Percentiles rank a stretch among this genome's conserved stretches.
Conservation (phyloP, 1,140 invertebrate genomes). For the Elymnias hypermnestra region DNA sequence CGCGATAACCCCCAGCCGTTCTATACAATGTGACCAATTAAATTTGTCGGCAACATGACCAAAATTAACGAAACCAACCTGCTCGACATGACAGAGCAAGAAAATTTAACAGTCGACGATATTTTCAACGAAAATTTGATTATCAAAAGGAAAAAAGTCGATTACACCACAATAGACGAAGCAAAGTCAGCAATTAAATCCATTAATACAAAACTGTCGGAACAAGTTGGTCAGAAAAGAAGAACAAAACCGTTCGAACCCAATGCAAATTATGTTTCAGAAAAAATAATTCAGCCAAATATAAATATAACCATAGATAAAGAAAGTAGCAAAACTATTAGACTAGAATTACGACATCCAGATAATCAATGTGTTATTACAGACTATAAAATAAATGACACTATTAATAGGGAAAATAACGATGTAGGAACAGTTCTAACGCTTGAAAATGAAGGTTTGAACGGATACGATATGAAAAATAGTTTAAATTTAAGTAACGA, state of each 20-base stretch:
- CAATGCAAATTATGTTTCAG: slow-evolving; percentile 22
- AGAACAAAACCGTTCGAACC: slow-evolving; percentile 30
- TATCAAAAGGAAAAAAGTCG: slow-evolving; percentile 35
- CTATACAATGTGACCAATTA: slow-evolving; percentile 68
- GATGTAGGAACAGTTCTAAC: slow-evolving; percentile 11
- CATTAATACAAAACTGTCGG: slow-evolving; percentile 30
- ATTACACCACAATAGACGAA: slow-evolving; percentile 25
- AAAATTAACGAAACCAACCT: slow-evolving; percentile 55
- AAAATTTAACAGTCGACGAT: slow-evolving; percentile 43
- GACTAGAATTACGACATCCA: slow-evolving; percentile 50
- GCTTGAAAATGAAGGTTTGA: neutral
- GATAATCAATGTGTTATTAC: slow-evolving; percentile 33
- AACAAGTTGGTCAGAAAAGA: slow-evolving; percentile 36
- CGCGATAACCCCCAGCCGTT: slow-evolving; percentile 46
- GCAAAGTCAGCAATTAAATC: slow-evolving; percentile 24
- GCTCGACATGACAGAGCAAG: slow-evolving; percentile 46
- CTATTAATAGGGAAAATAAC: slow-evolving; percentile 20
- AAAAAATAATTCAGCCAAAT: slow-evolving; percentile 32
- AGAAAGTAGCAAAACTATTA: slow-evolving; percentile 45
- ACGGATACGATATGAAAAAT: slow-evolving; percentile 6
- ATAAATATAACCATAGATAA: slow-evolving; percentile 53
- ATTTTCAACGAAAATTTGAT: slow-evolving; percentile 48
- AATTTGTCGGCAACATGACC: slow-evolving; percentile 52
- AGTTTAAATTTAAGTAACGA: slow-evolving; percentile 2
- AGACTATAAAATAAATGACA: slow-evolving; percentile 32